Conservation (phyloP, 37 sponge, comb jelly and placozoan species). For the Mnemiopsis leidyi region DNA sequence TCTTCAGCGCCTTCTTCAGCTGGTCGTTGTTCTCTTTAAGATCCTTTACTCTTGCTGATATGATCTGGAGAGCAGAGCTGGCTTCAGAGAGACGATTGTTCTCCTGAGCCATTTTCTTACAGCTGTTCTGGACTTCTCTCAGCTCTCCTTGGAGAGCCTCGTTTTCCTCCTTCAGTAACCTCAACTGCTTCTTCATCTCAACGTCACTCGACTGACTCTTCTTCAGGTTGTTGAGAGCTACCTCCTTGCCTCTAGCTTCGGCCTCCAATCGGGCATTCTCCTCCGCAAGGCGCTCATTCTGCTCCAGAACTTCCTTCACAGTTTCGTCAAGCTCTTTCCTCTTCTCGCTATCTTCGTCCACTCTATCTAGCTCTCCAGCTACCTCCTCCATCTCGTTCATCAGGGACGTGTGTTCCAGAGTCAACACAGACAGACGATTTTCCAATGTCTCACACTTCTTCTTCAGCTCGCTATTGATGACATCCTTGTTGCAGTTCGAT, state of each 20-base stretch:
- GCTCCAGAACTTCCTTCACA: constrained; percentile 21
- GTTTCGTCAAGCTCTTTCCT: constrained; percentile 31
- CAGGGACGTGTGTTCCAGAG: not conserved
- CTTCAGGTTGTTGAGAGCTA: not conserved
- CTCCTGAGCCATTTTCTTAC: constrained; percentile 9
- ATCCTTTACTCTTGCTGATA: constrained; percentile 34
- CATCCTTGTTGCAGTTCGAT: constrained; percentile 28
- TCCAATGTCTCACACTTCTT: constrained; percentile 59
- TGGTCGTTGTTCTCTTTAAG: constrained; percentile 28
- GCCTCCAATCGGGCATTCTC: constrained; percentile 40
- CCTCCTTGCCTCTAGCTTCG: constrained; percentile 22
- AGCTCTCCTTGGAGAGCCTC: constrained; percentile 36
- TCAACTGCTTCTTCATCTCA: not conserved
- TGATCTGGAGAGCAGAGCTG: constrained; percentile 40
- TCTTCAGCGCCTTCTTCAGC: constrained; percentile 52
- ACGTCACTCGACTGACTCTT: constrained; percentile 7
- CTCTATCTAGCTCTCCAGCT: constrained; percentile 33
- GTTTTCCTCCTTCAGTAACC: constrained; percentile 48
- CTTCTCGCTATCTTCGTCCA: not conserved
- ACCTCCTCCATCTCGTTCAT: constrained; percentile 59
- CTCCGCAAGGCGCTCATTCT: constrained; percentile 41
- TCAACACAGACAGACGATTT: not conserved
- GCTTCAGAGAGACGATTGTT: constrained; percentile 48
- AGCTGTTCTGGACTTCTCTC: not conserved
- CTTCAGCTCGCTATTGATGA: constrained; percentile 21